phyloP scores from a whole-genome alignment of 2,113 vertebrate species.

The Catagonus wagneri region DNA sequence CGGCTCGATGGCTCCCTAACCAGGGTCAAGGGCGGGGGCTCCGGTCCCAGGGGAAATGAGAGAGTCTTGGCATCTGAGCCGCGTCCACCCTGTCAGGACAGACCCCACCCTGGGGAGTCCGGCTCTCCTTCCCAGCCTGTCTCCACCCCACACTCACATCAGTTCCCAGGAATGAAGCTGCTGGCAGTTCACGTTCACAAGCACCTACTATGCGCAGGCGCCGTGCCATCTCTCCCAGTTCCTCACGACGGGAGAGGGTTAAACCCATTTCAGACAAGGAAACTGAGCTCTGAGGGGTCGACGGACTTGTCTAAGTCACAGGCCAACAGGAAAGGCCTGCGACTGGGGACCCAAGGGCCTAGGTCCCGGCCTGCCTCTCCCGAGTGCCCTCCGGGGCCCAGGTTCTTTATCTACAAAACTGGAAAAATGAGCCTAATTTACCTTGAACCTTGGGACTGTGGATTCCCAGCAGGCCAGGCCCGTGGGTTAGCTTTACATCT shows the following conservation, averaged over 20 bases:
- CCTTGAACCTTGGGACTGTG: background rate
- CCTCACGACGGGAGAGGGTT: background rate
- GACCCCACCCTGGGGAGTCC: background rate
- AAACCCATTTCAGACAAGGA: background rate
- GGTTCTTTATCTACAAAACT: background rate
- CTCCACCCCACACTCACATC: too few relatives aligned
- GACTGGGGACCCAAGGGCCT: background rate
- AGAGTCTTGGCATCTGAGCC: background rate
- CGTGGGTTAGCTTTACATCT: background rate
- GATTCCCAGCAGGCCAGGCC: background rate
- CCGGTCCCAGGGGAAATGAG: background rate
- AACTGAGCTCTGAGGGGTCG: background rate
- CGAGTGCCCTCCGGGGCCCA: background rate
- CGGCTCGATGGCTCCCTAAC: background rate
- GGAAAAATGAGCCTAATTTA: background rate
- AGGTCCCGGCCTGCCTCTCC: background rate
- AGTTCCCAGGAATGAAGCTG: too few relatives aligned
- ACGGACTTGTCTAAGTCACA: background rate
- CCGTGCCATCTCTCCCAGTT: background rate
- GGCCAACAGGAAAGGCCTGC: background rate
- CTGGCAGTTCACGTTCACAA: rapidly evolving
- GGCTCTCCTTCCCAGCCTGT: background rate
- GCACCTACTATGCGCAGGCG: background rate
- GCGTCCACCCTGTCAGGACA: rapidly evolving
- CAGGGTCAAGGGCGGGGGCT: background rate